Evolutionary conservation across 2,888 invertebrate genomes (phyloP).

Genomic region (Leptura quadrifasciata): DNA sequence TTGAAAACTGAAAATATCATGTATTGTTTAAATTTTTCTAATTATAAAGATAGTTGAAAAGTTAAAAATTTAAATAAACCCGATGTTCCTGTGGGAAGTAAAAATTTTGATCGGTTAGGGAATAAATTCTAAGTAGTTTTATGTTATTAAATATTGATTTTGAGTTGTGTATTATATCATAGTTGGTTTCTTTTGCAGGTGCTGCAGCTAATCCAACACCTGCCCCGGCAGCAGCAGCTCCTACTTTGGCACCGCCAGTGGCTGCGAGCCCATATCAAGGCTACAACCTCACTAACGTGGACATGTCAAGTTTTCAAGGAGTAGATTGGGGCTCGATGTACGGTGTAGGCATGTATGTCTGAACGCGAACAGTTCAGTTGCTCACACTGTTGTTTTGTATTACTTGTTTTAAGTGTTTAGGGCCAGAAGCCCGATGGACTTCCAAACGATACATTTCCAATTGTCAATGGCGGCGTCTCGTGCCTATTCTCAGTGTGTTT

Average conservation of each 20-base stretch:
- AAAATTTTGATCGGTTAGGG: too few species aligned
- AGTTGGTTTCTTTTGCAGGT: slow-evolving; percentile 61
- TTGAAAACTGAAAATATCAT: too few species aligned
- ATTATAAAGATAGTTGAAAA: too few species aligned
- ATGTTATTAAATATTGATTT: background rate
- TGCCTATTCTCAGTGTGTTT: slow-evolving; percentile 68
- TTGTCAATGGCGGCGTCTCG: slow-evolving; percentile 69
- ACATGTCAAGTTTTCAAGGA: slow-evolving; percentile 94
- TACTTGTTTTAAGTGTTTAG: slow-evolving; percentile 51
- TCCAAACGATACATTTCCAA: slow-evolving; percentile 69
- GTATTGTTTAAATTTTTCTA: too few species aligned
- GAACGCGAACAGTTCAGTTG: slow-evolving; percentile 68
- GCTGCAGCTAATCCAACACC: slow-evolving; percentile 73
- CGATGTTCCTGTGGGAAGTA: too few species aligned
- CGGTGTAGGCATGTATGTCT: slow-evolving; percentile 95
- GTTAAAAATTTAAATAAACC: too few species aligned
- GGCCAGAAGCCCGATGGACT: slow-evolving; percentile 58
- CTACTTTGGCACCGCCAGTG: slow-evolving; percentile 79
- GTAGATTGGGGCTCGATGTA: slow-evolving; percentile 95
- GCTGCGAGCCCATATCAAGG: slow-evolving; percentile 84
- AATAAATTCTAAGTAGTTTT: too few species aligned
- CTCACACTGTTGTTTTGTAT: slow-evolving; percentile 55
- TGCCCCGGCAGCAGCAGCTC: slow-evolving; percentile 78
- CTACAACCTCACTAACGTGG: slow-evolving; percentile 90
- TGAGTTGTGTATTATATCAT: background rate